Percentiles rank a stretch among this genome's conserved stretches.
Conservation (phyloP, 2,797 vertebrate genomes). For the Decapterus maruadsi region DNA sequence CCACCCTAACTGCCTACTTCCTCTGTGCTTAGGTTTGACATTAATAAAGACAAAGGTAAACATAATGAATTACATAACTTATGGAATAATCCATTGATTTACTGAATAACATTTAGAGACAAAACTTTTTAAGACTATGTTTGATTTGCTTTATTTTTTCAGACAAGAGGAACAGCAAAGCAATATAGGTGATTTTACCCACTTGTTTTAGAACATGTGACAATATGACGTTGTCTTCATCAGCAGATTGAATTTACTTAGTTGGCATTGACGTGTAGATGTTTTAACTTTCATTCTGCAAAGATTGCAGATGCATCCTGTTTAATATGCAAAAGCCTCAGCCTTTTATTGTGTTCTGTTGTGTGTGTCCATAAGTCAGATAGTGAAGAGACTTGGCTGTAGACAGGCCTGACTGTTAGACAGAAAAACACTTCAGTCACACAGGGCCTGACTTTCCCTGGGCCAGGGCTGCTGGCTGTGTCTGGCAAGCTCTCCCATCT, state of each 20-base stretch:
- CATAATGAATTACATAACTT: not conserved
- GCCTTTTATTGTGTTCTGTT: constrained; percentile 18
- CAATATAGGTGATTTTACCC: too few relatives aligned
- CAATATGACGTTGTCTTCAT: not conserved
- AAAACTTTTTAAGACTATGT: not conserved
- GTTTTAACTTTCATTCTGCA: not conserved
- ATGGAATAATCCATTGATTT: not conserved
- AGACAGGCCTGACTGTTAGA: constrained; percentile 36
- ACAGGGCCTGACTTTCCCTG: constrained; percentile 40
- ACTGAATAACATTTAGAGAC: constrained; percentile 10
- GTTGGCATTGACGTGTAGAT: not conserved
- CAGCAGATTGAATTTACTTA: not conserved
- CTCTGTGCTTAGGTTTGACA: constrained; percentile 7
- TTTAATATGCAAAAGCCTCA: not conserved
- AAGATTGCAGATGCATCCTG: not conserved
- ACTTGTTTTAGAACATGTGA: not conserved
- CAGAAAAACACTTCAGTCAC: constrained; percentile 50
- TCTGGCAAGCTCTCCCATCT: constrained; percentile 46
- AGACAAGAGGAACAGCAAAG: not conserved
- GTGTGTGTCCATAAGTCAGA: constrained; percentile 19
- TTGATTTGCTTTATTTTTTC: not conserved
- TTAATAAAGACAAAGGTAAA: not conserved
- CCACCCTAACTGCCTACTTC: not conserved
- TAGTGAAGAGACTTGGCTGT: constrained; percentile 25
- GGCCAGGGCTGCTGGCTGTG: constrained; percentile 27